Evolutionary conservation across 1,140 invertebrate genomes (phyloP), one percentile per base, ranked within the genome.

Genomic region (Meteorus sp.): DNA sequence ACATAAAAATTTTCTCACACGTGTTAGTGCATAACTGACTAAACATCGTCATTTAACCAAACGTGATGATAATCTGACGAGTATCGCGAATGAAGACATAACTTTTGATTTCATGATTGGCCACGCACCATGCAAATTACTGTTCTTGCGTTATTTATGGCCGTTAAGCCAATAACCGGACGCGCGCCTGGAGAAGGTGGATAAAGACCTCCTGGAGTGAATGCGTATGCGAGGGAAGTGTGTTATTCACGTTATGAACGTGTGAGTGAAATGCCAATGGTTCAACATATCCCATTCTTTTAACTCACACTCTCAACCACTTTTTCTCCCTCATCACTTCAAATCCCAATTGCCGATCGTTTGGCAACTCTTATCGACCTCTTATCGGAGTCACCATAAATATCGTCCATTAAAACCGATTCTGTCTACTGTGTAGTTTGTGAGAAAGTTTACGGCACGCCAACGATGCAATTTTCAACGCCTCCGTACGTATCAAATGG

Each of bases 61-160:
- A n/a, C n/a, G n/a, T n/a, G n/a, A n/a, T n/a, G 56, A 56, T 58
- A 53, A 50, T 31, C 25, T 7, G 41, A 20, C 13, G 23, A 50
- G 8, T 63, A 57, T 64, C 52, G 60, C 43, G 56, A 60, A 59
- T 64, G 53, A 61, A 67, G 54, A 63, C 59, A 56, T 65, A 45
- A 65, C 53, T 52, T 56, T 54, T 66, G 66, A 70, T 72, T 67
- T 67, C 59, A 61, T 61, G 67, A 74, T 73, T 71, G 58, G 71
- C 58, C 65, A 68, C 59, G 68, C 65, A 61, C 60, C 63, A 65
- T 68, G 66, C 64, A 62, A 67, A 72, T 43, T 45, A 45, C 17
- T n/a, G 23, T n/a, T 41, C 23, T 47, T 54, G 37, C 15, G 58
- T 64, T 60, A 56, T 66, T 62, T 63, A 62, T 51, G 55, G 39